These are phyloP conservation scores for Choreutis nemorana DNA, from an alignment of 2,888 invertebrate species.

Conservation along the genomic window DNA sequence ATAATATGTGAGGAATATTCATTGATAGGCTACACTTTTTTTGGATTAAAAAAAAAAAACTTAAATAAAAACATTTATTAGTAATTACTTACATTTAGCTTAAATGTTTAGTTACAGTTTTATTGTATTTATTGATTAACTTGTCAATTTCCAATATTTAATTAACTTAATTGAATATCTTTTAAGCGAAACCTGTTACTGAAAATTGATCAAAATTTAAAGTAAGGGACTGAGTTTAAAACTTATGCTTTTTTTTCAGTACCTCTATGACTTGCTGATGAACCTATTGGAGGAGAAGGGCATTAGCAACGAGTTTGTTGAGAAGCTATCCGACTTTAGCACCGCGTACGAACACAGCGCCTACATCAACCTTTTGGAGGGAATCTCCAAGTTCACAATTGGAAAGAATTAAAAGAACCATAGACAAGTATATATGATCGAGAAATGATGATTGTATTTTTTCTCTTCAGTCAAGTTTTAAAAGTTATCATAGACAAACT, in stretches of 20 bases:
- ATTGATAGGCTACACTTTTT: conserved; percentile 35
- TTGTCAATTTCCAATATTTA: too few species aligned
- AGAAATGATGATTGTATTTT: conserved; percentile 14
- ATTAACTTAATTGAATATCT: too few species aligned
- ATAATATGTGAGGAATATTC: conserved; percentile 27
- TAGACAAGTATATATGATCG: conserved; percentile 19
- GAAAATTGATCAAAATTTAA: too few species aligned
- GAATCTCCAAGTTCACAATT: conserved; percentile 84
- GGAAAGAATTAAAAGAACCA: conserved; percentile 42
- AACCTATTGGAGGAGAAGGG: conserved; percentile 97
- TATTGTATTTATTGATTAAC: too few species aligned
- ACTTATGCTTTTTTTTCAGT: conserved; percentile 64
- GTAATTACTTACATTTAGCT: too few species aligned
- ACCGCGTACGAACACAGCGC: conserved; percentile 93
- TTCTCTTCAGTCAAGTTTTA: background rate
- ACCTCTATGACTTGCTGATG: conserved; percentile 93
- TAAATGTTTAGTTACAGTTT: too few species aligned
- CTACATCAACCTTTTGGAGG: conserved; percentile 89
- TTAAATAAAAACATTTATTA: background rate
- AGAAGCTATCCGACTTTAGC: conserved; percentile 86
- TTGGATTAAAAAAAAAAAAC: conserved; percentile 2
- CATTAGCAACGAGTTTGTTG: conserved; percentile 90
- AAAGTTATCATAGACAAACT: background rate
- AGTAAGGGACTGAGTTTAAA: too few species aligned
- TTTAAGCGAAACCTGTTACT: too few species aligned